These are phyloP conservation scores for Drosophila nebulosa DNA, from an alignment of 1,140 invertebrate genomes.

Conservation along the genomic window DNA sequence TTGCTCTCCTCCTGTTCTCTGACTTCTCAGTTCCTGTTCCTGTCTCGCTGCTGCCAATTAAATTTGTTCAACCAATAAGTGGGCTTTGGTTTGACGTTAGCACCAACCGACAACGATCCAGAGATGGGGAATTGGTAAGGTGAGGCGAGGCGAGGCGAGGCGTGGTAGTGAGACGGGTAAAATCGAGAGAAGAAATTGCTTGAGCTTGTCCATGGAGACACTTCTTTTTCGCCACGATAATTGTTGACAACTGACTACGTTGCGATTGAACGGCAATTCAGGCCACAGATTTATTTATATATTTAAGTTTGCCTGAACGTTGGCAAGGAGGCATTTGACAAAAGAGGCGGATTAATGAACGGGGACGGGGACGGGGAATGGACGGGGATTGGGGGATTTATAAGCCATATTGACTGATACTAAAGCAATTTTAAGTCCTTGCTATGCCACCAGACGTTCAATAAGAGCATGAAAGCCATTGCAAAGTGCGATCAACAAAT, in stretches of 20 bases:
- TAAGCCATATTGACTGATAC: neutral
- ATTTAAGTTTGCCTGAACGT: neutral
- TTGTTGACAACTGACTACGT: neutral
- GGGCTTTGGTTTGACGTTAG: slow-evolving; percentile 48
- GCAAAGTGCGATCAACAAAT: too few relatives aligned
- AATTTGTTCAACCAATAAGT: slow-evolving; percentile 59
- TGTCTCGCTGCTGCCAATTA: slow-evolving; percentile 51
- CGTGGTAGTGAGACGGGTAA: slow-evolving; percentile 6
- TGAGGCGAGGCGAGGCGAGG: neutral
- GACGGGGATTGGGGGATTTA: neutral
- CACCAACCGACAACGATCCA: slow-evolving; percentile 12
- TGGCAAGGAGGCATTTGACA: too few relatives aligned
- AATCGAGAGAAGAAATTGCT: neutral
- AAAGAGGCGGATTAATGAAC: neutral
- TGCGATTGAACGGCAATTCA: neutral
- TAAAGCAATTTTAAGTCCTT: neutral
- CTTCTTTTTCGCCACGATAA: neutral
- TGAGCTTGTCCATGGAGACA: neutral
- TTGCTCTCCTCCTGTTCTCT: slow-evolving; percentile 4
- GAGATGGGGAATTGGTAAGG: neutral
- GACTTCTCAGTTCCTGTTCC: neutral
- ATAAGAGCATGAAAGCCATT: too few relatives aligned
- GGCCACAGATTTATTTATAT: neutral
- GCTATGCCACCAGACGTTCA: neutral
- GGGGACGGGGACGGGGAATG: too few relatives aligned